phyloP scores from a whole-genome alignment of 1,140 invertebrate genomes.

The Brachionus asplanchnoidis region DNA sequence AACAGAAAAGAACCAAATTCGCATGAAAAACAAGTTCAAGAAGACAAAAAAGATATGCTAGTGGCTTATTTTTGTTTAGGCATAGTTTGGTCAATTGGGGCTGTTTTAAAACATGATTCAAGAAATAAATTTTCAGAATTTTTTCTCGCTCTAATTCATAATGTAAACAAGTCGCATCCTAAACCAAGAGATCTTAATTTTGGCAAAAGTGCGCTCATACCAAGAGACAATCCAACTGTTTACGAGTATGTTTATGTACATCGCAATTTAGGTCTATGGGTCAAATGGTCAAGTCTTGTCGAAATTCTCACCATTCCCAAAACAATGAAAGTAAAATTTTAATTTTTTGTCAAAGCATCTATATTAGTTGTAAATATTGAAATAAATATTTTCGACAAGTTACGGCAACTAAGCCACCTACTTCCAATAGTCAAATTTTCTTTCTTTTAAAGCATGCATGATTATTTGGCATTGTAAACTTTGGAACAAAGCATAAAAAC shows the following conservation, averaged over 20 bases:
- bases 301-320: constrained; percentile 48
- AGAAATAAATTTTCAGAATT: constrained; percentile 3
- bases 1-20: not conserved
- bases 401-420: no score
- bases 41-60: constrained; percentile 54
- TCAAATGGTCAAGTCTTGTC: constrained; percentile 50
- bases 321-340: constrained; percentile 32
- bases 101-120: constrained; percentile 48
- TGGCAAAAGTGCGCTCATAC: constrained; percentile 59
- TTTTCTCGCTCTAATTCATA: not conserved
- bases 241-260: constrained; percentile 55
- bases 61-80: constrained; percentile 54
- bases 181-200: constrained; percentile 56
- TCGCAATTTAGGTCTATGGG: constrained; percentile 52
- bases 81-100: constrained; percentile 56
- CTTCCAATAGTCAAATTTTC: no score
- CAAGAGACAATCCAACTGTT: constrained; percentile 58
- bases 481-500: no score
- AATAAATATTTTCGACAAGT: no score
- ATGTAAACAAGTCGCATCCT: not conserved
- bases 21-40: constrained; percentile 41
- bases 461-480: not conserved
- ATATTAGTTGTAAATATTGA: no score
- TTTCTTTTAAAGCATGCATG: no score
- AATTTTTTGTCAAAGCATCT: not conserved